Conservation (phyloP, 2,797 vertebrate species). For the Eptatretus atami region DNA sequence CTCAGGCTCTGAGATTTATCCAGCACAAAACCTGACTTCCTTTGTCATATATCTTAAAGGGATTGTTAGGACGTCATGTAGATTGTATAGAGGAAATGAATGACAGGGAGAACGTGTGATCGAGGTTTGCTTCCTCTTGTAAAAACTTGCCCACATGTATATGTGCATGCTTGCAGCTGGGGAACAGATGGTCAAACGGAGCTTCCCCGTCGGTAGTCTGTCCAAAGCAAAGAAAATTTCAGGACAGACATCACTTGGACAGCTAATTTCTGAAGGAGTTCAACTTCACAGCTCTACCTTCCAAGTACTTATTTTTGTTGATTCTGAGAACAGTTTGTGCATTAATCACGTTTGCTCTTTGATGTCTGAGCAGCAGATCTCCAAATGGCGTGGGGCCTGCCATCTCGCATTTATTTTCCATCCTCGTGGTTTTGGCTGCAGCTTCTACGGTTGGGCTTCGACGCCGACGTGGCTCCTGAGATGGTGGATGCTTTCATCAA, state of each 20-base stretch:
- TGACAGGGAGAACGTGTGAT: background rate
- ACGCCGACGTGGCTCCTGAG: conserved; percentile 83
- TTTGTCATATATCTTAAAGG: too few species aligned
- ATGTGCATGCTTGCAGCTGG: conserved; percentile 23
- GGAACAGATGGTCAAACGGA: conserved; percentile 62
- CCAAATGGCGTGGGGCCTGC: conserved; percentile 9
- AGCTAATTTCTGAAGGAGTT: conserved; percentile 73
- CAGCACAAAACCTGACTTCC: too few species aligned
- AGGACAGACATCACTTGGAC: conserved; percentile 74
- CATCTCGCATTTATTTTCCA: conserved; percentile 5
- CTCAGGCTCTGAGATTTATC: too few species aligned
- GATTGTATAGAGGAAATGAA: background rate
- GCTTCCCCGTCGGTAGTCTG: conserved; percentile 60
- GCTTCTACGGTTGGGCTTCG: conserved; percentile 90
- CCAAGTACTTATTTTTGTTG: conserved; percentile 27
- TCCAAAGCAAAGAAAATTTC: conserved; percentile 94
- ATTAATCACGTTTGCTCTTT: too few species aligned
- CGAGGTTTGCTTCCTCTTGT: background rate
- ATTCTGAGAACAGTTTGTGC: too few species aligned
- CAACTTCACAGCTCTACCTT: conserved; percentile 70
- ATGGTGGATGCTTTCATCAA: conserved; percentile 89
- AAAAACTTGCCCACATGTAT: background rate
- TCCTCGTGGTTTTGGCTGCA: conserved; percentile 14
- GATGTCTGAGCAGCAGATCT: too few species aligned
- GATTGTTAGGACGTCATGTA: too few species aligned